Percentiles rank a stretch among this genome's conserved stretches.
Evolutionary conservation across 2,888 invertebrate species (phyloP).

Genomic region (Cataglyphis cursor): DNA sequence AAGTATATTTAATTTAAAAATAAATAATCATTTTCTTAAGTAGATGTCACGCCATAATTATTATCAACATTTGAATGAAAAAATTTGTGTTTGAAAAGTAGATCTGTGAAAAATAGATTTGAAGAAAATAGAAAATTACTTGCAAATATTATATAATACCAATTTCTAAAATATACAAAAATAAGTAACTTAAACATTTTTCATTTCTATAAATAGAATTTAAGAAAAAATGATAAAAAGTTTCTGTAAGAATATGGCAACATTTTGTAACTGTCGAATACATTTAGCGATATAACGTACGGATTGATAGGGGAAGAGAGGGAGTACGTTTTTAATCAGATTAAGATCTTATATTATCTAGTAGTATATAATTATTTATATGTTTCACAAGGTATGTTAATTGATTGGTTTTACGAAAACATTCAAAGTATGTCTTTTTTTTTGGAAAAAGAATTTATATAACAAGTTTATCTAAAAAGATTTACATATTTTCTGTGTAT

Average conservation of each 20-base stretch:
- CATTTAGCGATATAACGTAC: not conserved
- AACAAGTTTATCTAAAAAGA: not conserved
- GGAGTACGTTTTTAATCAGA: not conserved
- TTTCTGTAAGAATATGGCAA: not conserved
- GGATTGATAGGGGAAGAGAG: not conserved
- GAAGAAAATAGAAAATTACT: not conserved
- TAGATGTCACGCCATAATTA: too few relatives aligned
- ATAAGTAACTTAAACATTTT: not conserved
- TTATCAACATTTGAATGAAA: too few relatives aligned
- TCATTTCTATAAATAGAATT: not conserved
- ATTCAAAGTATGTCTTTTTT: not conserved
- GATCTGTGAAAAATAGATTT: too few relatives aligned
- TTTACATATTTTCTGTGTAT: not conserved
- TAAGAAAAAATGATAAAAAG: not conserved
- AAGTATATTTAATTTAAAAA: not conserved
- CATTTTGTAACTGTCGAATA: not conserved
- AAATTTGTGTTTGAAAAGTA: too few relatives aligned
- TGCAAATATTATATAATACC: not conserved
- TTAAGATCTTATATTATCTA: not conserved
- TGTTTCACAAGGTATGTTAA: too few relatives aligned
- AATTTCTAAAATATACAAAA: slow-evolving; percentile 1
- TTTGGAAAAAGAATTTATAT: not conserved
- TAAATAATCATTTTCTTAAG: too few relatives aligned
- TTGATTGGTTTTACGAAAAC: not conserved
- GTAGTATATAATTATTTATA: too few relatives aligned